A percentile compares a stretch with the other conserved stretches of the same genome.
Evolutionary conservation across 2,113 vertebrate species (phyloP).

Genomic region (Catharus minimus): DNA sequence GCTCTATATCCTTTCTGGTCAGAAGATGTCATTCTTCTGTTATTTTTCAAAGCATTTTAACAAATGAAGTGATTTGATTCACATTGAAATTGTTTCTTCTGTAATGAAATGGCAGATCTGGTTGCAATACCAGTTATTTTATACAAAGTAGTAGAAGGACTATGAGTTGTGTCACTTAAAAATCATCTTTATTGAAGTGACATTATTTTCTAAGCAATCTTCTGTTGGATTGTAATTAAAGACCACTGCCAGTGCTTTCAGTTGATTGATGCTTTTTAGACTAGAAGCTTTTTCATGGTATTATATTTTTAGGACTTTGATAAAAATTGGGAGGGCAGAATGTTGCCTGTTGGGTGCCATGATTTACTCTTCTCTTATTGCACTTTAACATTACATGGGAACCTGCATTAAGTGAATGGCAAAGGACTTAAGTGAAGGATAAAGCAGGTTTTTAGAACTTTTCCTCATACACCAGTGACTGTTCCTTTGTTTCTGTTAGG

Average conservation of each 20-base stretch:
- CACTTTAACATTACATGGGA: neutral
- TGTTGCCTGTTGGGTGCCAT: neutral
- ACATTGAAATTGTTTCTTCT: neutral
- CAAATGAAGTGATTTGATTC: neutral
- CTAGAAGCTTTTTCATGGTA: neutral
- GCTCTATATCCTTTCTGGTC: neutral
- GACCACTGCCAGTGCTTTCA: neutral
- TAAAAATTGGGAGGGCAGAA: neutral
- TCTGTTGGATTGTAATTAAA: neutral
- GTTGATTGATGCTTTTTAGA: neutral
- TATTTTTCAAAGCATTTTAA: neutral
- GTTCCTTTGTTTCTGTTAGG: neutral
- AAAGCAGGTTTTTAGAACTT: neutral
- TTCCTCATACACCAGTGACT: neutral
- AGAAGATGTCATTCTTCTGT: neutral
- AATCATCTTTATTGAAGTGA: neutral
- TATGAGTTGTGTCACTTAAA: neutral
- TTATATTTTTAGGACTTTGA: neutral
- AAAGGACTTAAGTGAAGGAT: neutral
- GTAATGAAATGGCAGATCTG: neutral
- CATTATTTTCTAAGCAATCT: neutral
- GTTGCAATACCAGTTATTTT: neutral
- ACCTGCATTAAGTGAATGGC: neutral
- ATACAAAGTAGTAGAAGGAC: neutral
- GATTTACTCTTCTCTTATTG: neutral